These are phyloP conservation scores for Apis mellifera DNA, from an alignment of 1,140 invertebrate species.

Conservation along the genomic window Amel_HAv3.1 CM009945.2:384501-385000, in stretches of 20 bases:
- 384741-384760: no score
- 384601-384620: conserved; percentile 19
- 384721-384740: neutral
- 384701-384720: neutral
- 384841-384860: no score
- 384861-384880: no score
- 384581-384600: conserved; percentile 5
- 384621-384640: conserved; percentile 1
- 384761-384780: neutral
- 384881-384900: no score
- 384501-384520: conserved; percentile 15
- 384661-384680: neutral
- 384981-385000: no score
- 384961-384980: no score
- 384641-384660: conserved; percentile 8
- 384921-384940: neutral
- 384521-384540: conserved; percentile 27
- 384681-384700: neutral
- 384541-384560: conserved; percentile 23
- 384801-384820: no score
- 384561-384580: conserved; percentile 5
- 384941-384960: neutral
- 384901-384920: neutral
- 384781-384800: no score
- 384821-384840: no score